Percentiles rank a stretch among this genome's conserved stretches.
Evolutionary conservation across 1,140 invertebrate species (phyloP).

Genomic region (Pentalonia nigronervosa): DNA sequence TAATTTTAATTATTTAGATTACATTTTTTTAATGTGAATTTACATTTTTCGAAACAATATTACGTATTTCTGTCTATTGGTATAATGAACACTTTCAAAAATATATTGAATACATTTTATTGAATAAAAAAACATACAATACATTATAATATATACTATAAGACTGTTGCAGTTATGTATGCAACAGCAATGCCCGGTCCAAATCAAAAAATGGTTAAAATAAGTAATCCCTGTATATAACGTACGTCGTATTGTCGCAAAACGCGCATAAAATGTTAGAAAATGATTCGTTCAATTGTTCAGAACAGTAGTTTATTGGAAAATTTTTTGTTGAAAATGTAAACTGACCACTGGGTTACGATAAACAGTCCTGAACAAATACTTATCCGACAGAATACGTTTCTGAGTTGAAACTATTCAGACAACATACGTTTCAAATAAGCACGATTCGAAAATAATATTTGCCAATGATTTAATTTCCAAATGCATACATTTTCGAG

Average conservation of each 20-base stretch:
- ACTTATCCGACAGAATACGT: not conserved
- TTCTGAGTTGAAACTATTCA: no score
- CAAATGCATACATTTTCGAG: no score
- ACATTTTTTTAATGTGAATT: not conserved
- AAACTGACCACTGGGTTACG: not conserved
- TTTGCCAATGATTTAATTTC: no score
- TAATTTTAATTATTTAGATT: constrained; percentile 14
- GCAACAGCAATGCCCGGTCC: not conserved
- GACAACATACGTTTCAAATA: no score
- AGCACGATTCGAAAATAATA: no score
- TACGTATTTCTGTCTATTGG: not conserved
- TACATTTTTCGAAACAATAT: not conserved
- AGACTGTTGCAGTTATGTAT: not conserved
- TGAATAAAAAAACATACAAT: not conserved
- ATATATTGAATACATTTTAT: not conserved
- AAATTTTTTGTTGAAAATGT: no score
- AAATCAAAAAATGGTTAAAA: not conserved
- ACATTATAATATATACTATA: not conserved
- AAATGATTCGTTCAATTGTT: not conserved
- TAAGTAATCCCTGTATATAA: not conserved
- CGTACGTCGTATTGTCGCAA: no score
- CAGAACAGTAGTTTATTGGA: not conserved
- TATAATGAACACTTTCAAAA: not conserved
- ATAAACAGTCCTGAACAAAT: not conserved
- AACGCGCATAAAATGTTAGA: not conserved